phyloP scores from a whole-genome alignment of 2,797 vertebrate genomes.

The Phyllotis vaccarum region DNA sequence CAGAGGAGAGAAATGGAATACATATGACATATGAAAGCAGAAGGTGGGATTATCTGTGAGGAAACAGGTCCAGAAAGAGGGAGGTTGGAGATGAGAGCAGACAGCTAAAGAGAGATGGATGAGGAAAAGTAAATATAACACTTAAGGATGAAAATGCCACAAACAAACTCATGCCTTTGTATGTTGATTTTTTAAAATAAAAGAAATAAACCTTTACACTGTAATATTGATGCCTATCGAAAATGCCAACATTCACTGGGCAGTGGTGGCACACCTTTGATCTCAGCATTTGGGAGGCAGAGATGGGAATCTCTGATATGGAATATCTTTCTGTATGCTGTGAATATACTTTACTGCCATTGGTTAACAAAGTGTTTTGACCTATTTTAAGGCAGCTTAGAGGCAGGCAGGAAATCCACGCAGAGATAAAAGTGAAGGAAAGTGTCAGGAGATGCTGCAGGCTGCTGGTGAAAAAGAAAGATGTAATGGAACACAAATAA shows the following conservation, averaged over 20 bases:
- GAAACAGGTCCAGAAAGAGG: background rate
- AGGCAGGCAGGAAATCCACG: no score
- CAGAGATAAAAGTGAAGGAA: no score
- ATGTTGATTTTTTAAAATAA: background rate
- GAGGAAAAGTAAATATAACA: background rate
- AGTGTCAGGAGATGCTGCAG: no score
- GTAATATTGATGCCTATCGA: background rate
- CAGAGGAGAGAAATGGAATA: background rate
- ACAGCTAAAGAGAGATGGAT: background rate
- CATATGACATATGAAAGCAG: background rate
- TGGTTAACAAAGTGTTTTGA: no score
- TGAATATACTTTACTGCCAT: no score
- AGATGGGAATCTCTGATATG: background rate
- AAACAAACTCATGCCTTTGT: background rate
- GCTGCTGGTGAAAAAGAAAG: no score
- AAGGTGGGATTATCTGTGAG: background rate
- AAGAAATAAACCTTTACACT: conserved; percentile 17
- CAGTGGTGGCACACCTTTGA: background rate
- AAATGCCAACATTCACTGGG: background rate
- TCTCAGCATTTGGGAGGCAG: background rate
- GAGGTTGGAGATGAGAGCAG: no score
- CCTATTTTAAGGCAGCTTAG: no score
- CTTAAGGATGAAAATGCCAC: background rate
- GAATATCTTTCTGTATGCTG: no score
- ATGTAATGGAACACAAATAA: no score